Percentiles rank a stretch among this genome's conserved stretches.
Conservation (phyloP, 2,888 invertebrate species). For the Pteria penguin region DNA sequence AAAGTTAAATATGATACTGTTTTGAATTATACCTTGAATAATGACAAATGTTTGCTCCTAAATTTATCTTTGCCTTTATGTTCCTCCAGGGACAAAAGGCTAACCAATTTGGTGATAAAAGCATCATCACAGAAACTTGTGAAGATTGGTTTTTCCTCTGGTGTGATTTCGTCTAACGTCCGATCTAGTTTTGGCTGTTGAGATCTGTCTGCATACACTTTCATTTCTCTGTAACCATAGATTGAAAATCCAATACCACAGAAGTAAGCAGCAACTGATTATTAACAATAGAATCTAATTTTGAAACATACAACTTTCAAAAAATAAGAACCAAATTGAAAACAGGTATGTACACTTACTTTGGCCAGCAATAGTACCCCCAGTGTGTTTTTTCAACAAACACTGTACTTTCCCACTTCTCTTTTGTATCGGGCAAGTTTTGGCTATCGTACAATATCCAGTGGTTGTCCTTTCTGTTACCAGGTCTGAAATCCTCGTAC, state of each 20-base stretch:
- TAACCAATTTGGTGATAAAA: slow-evolving; percentile 86
- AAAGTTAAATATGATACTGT: no score
- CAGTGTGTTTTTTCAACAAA: slow-evolving; percentile 86
- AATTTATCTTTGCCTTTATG: slow-evolving; percentile 92
- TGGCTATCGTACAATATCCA: slow-evolving; percentile 88
- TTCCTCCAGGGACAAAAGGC: slow-evolving; percentile 89
- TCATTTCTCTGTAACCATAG: slow-evolving; percentile 82
- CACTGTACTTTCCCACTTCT: slow-evolving; percentile 88
- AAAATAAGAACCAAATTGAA: not conserved
- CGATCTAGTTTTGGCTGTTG: slow-evolving; percentile 85
- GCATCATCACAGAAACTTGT: slow-evolving; percentile 85
- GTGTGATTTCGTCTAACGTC: slow-evolving; percentile 83
- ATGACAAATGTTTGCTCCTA: slow-evolving; percentile 84
- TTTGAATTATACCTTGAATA: slow-evolving; percentile 85
- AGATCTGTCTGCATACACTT: slow-evolving; percentile 85
- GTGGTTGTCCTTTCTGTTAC: slow-evolving; percentile 85
- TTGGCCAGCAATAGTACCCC: slow-evolving; percentile 83
- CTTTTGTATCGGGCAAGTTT: slow-evolving; percentile 83
- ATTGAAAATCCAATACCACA: no score
- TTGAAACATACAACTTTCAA: no score
- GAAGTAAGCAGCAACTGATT: no score
- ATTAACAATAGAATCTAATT: no score
- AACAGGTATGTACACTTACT: slow-evolving; percentile 70
- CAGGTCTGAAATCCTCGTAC: slow-evolving; percentile 54
- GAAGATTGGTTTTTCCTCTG: slow-evolving; percentile 84